Evolutionary conservation across 2,797 vertebrate genomes (phyloP).

Genomic region (Acipenser ruthenus): DNA sequence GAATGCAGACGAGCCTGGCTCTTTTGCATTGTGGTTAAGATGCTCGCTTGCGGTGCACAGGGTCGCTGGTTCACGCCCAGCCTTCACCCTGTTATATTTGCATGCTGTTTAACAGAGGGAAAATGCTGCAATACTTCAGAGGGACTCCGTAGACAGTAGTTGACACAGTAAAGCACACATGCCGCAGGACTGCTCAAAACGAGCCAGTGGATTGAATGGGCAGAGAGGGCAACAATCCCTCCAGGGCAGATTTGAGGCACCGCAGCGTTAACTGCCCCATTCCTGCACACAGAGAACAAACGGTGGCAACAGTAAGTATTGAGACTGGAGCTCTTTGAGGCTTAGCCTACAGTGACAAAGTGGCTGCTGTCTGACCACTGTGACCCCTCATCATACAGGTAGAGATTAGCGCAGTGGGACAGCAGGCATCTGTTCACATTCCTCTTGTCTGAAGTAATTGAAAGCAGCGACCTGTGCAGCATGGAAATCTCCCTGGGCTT

Average conservation of each 20-base stretch:
- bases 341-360: background rate
- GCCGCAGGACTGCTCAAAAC: background rate
- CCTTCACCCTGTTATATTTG: too few relatives aligned
- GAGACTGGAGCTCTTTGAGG: background rate
- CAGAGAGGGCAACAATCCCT: background rate
- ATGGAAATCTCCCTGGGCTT: background rate
- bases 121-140: too few relatives aligned
- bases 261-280: conserved; percentile 16
- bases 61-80: too few relatives aligned
- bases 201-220: background rate
- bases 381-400: background rate
- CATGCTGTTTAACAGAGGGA: too few relatives aligned
- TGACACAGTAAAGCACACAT: too few relatives aligned
- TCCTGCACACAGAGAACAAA: conserved; percentile 30
- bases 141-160: too few relatives aligned
- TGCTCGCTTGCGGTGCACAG: too few relatives aligned
- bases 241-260: too few relatives aligned
- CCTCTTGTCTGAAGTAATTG: background rate
- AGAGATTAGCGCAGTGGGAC: background rate
- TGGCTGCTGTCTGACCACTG: background rate
- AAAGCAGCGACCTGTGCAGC: background rate
- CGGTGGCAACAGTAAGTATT: background rate
- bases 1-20: too few relatives aligned
- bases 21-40: too few relatives aligned
- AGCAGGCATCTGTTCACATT: conserved; percentile 8